Conservation (phyloP, 2,113 vertebrate species). For the Apaloderma vittatum region DNA sequence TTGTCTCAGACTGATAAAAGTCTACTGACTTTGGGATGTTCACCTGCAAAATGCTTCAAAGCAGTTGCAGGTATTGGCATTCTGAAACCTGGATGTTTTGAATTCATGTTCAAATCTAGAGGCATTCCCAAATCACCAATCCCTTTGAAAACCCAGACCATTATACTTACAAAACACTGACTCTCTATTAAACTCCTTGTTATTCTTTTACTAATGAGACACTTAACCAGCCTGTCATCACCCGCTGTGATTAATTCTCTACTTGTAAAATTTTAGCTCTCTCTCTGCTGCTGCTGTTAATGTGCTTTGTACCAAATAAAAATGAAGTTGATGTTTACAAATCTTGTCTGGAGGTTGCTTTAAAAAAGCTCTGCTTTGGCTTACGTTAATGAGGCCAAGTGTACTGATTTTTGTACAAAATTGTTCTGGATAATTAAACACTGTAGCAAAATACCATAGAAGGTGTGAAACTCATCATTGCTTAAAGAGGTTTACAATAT, state of each 20-base stretch:
- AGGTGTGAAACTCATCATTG: not conserved
- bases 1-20: not conserved
- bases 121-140: slow-evolving; percentile 41
- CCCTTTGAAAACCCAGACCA: slow-evolving; percentile 18
- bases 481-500: not conserved
- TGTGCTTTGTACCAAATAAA: slow-evolving; percentile 69
- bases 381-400: slow-evolving; percentile 54
- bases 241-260: slow-evolving; percentile 74
- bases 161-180: slow-evolving; percentile 48
- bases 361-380: slow-evolving; percentile 40
- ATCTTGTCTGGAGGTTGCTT: slow-evolving; percentile 55
- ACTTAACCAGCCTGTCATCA: slow-evolving; percentile 74
- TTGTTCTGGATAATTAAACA: slow-evolving; percentile 57
- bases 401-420: slow-evolving; percentile 37
- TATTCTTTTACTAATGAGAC: slow-evolving; percentile 76
- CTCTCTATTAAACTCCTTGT: slow-evolving; percentile 67
- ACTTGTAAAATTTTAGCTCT: slow-evolving; percentile 69
- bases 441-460: not conserved
- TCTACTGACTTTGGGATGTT: not conserved
- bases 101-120: not conserved
- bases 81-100: not conserved
- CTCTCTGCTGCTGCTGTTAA: slow-evolving; percentile 63
- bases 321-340: slow-evolving; percentile 71
- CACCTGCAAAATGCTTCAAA: not conserved
- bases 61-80: not conserved